phyloP scores from a whole-genome alignment of 2,113 vertebrate genomes.

The Tetrax tetrax region DNA sequence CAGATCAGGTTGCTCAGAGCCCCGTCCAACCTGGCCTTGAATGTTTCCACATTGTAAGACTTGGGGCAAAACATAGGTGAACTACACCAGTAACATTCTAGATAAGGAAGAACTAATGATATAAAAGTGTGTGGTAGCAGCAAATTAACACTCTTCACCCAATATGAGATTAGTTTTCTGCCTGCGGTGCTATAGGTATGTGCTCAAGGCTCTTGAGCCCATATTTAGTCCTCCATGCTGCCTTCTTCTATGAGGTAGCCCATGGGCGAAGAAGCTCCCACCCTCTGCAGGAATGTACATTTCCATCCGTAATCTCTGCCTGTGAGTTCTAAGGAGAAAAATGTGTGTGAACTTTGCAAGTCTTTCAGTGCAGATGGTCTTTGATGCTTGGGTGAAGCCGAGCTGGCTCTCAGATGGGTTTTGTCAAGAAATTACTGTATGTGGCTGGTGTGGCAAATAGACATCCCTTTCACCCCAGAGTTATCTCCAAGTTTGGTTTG shows the following conservation, averaged over 20 bases:
- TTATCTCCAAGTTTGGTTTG: not conserved
- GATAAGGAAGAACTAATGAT: not conserved
- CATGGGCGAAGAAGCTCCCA: not conserved
- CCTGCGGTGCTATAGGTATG: not conserved
- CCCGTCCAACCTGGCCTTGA: too few species aligned
- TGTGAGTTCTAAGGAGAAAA: not conserved
- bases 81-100: not conserved
- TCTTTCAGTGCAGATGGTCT: not conserved
- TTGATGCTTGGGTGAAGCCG: not conserved
- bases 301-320: not conserved
- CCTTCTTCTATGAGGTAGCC: not conserved
- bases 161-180: not conserved
- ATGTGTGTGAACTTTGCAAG: not conserved
- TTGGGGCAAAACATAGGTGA: not conserved
- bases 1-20: too few species aligned
- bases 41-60: not conserved
- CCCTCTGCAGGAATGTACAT: rapidly evolving
- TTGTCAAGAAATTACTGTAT: not conserved
- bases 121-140: not conserved
- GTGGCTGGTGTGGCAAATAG: not conserved
- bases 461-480: not conserved
- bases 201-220: not conserved
- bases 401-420: not conserved
- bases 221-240: rapidly evolving
- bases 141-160: not conserved